These are phyloP conservation scores for Tipula vernalis DNA, from an alignment of 2,888 invertebrate genomes.

Conservation along the genomic window DNA sequence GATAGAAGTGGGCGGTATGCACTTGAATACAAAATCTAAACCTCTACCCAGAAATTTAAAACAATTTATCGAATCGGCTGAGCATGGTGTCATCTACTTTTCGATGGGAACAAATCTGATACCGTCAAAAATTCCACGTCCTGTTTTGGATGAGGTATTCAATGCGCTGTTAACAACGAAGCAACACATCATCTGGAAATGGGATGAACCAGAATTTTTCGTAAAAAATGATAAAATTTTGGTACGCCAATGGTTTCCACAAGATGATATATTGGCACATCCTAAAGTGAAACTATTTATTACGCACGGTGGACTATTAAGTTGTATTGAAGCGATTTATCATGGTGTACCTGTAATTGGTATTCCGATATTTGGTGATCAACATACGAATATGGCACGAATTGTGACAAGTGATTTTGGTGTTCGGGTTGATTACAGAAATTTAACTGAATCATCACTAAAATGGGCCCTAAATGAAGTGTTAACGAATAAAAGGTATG, in stretches of 20 bases:
- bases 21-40: slow-evolving; percentile 26
- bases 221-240: slow-evolving; percentile 28
- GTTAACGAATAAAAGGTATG: slow-evolving; percentile 22
- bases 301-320: slow-evolving; percentile 38
- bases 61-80: slow-evolving; percentile 31
- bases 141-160: slow-evolving; percentile 15
- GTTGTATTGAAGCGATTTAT: slow-evolving; percentile 37
- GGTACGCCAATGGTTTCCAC: slow-evolving; percentile 37
- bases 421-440: slow-evolving; percentile 26
- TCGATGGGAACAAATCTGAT: slow-evolving; percentile 36
- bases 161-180: slow-evolving; percentile 19
- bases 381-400: slow-evolving; percentile 37
- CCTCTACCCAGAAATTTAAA: slow-evolving; percentile 29
- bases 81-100: slow-evolving; percentile 37
- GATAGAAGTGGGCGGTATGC: slow-evolving; percentile 34
- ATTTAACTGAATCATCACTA: slow-evolving; percentile 27
- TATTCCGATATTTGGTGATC: slow-evolving; percentile 41
- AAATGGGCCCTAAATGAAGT: slow-evolving; percentile 21
- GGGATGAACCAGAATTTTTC: slow-evolving; percentile 27
- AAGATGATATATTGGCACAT: slow-evolving; percentile 36
- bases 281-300: slow-evolving; percentile 37
- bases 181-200: slow-evolving; percentile 37
- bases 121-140: slow-evolving; percentile 23
- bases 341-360: slow-evolving; percentile 39
- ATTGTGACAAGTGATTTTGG: slow-evolving; percentile 35